Base-by-base conservation (phyloP, 2,888 invertebrate species). In the Cryptosula pallasiana region DNA sequence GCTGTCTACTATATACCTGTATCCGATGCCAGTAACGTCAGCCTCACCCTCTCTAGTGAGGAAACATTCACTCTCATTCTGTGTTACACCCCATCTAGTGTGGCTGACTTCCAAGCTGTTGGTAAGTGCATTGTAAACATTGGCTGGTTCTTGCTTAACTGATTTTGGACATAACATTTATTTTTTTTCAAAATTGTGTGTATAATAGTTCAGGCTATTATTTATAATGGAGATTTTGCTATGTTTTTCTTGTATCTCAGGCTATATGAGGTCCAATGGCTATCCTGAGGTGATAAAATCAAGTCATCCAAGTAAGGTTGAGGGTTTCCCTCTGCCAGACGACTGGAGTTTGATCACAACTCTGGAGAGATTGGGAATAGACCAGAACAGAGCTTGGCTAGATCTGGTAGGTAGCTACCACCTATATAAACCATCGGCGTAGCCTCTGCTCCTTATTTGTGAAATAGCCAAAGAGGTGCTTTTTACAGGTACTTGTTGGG, bases 401-500 rank as follows among this genome's bases (percentile, higher is more conserved):
- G 63, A 63, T 63, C 27, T 63, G 32, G 63, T 63, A 29, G 32
- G n/a, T n/a, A n/a, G n/a, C n/a, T n/a, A n/a, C n/a, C n/a, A n/a
- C n/a, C n/a, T n/a, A n/a, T n/a, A n/a, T n/a, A n/a, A n/a, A n/a
- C n/a, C n/a, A n/a, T n/a, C n/a, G n/a, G n/a, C n/a, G n/a, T n/a
- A n/a, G n/a, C n/a, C n/a, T n/a, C n/a, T n/a, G n/a, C n/a, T n/a
- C n/a, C n/a, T n/a, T n/a, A n/a, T n/a, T n/a, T n/a, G n/a, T n/a
- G n/a, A n/a, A n/a, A n/a, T n/a, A n/a, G n/a, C n/a, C n/a, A n/a
- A n/a, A n/a, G n/a, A n/a, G n/a, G n/a, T n/a, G n/a, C n/a, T n/a
- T n/a, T n/a, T n/a, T n/a, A n/a, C n/a, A n/a, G n/a, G n/a, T n/a
- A n/a, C n/a, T n/a, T n/a, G n/a, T n/a, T n/a, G n/a, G n/a, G n/a